These are phyloP conservation scores for Acanthurus tractus DNA, from an alignment of 2,797 vertebrate genomes.

Conservation along the genomic window DNA sequence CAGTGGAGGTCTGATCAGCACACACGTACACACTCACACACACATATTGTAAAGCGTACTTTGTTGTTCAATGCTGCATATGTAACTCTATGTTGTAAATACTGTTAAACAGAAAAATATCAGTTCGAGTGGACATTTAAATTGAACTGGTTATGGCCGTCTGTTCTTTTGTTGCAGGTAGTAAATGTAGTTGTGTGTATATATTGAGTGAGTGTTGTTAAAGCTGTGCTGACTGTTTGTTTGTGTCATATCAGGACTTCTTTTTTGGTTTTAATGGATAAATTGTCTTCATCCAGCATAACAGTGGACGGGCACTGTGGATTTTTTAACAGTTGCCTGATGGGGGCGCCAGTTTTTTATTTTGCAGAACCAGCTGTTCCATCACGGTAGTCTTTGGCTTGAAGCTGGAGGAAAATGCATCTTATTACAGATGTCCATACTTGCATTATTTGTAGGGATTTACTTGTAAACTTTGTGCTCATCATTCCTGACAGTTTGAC, in stretches of 20 bases:
- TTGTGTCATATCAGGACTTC: slow-evolving; percentile 15
- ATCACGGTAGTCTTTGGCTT: neutral
- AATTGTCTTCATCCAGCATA: neutral
- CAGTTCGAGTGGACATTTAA: slow-evolving; percentile 20
- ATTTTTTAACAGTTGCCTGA: slow-evolving; percentile 29
- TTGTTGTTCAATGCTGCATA: slow-evolving; percentile 61
- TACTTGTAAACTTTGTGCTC: slow-evolving; percentile 28
- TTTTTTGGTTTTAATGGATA: slow-evolving; percentile 18
- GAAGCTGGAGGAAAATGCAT: slow-evolving; percentile 8
- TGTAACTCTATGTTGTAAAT: slow-evolving; percentile 64
- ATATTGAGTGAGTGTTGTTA: slow-evolving; percentile 35
- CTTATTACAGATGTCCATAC: neutral
- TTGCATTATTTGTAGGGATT: neutral
- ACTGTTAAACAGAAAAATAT: slow-evolving; percentile 60
- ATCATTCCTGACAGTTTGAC: slow-evolving; percentile 11
- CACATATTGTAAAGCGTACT: slow-evolving; percentile 24
- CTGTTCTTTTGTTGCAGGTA: slow-evolving; percentile 31
- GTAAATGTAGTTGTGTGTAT: slow-evolving; percentile 24
- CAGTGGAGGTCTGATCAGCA: slow-evolving; percentile 89
- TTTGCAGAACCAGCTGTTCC: neutral
- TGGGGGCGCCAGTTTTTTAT: slow-evolving; percentile 41
- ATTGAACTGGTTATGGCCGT: slow-evolving; percentile 10
- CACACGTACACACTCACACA: slow-evolving; percentile 14
- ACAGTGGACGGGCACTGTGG: slow-evolving; percentile 6
- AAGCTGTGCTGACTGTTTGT: slow-evolving; percentile 41